These are phyloP conservation scores for Diadumene lineata DNA, from an alignment of 92 coral and sea anemone species.

Conservation along the genomic window DNA sequence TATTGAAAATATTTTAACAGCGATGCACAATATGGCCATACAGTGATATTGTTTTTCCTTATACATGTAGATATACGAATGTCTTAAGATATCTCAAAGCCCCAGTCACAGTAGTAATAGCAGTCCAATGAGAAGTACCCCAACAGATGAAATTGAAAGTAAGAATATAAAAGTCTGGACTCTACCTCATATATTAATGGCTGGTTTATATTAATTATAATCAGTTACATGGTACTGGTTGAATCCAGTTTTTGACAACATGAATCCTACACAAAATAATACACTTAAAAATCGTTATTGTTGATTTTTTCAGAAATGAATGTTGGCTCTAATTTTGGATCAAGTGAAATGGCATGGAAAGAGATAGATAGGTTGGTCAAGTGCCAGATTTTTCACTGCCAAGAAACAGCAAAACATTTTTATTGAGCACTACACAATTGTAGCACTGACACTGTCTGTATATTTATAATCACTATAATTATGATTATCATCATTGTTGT, in stretches of 20 bases:
- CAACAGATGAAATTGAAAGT: slow-evolving; percentile 82
- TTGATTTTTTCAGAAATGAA: slow-evolving; percentile 35
- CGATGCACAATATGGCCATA: too few species aligned
- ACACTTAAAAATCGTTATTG: too few species aligned
- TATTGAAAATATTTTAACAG: too few species aligned
- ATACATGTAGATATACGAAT: slow-evolving; percentile 62
- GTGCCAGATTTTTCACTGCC: too few species aligned
- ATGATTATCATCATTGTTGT: too few species aligned
- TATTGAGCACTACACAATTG: too few species aligned
- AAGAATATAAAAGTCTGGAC: slow-evolving; percentile 20
- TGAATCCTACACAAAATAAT: slow-evolving; percentile 8
- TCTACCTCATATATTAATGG: too few species aligned
- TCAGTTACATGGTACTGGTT: too few species aligned
- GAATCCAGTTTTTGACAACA: background rate
- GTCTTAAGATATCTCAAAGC: slow-evolving; percentile 58
- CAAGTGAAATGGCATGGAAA: slow-evolving; percentile 39
- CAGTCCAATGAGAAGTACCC: slow-evolving; percentile 75
- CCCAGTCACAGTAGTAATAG: slow-evolving; percentile 70
- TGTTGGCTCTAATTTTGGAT: slow-evolving; percentile 14
- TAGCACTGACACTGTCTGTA: too few species aligned
- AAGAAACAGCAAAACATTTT: too few species aligned
- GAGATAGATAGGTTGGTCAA: slow-evolving; percentile 70
- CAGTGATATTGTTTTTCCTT: background rate
- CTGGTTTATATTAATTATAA: too few species aligned
- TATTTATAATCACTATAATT: too few species aligned